Percentiles rank a stretch among this genome's conserved stretches.
These are phyloP conservation scores for Galaxias olidus DNA, from an alignment of 2,797 vertebrate genomes.

Conservation along the genomic window DNA sequence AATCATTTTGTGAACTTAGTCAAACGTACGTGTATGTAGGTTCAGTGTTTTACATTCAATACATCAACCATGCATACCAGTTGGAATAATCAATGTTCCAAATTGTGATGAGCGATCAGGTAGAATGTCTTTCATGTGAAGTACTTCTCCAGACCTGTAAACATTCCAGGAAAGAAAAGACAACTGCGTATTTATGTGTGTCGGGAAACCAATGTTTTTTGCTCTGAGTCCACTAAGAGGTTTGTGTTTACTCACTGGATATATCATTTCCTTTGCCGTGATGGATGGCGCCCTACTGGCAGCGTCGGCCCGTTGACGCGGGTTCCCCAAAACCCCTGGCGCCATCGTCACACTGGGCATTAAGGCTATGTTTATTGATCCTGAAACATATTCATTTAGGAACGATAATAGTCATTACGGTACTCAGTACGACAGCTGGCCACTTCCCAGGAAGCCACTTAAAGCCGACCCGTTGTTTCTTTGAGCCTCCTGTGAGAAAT, in stretches of 20 bases:
- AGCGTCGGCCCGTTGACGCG: too few relatives aligned
- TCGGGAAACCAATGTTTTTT: background rate
- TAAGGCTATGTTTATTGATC: slow-evolving; percentile 5
- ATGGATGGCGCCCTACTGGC: background rate
- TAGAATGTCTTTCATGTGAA: background rate
- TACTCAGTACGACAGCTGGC: background rate
- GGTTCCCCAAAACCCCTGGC: too few relatives aligned
- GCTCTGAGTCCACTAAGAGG: slow-evolving; percentile 1
- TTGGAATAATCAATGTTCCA: too few relatives aligned
- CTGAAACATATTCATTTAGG: slow-evolving; percentile 5
- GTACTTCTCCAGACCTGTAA: background rate
- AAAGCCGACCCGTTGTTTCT: background rate
- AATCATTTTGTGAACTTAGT: too few relatives aligned
- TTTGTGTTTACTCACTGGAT: slow-evolving; percentile 1
- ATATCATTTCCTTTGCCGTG: background rate
- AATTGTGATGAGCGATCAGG: too few relatives aligned
- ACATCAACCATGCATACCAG: too few relatives aligned
- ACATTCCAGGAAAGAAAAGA: slow-evolving; percentile 79
- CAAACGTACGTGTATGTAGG: slow-evolving; percentile 1
- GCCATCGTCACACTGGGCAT: background rate
- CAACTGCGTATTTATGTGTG: slow-evolving; percentile 56
- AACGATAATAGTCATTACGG: slow-evolving; percentile 9
- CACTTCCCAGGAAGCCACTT: background rate
- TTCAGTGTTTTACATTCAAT: slow-evolving; percentile 1
- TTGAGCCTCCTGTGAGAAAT: background rate